Percentiles rank a stretch among this genome's conserved stretches.
These are phyloP conservation scores for Montipora foliosa DNA, from an alignment of 64 coral and sea anemone species.

Conservation along the genomic window DNA sequence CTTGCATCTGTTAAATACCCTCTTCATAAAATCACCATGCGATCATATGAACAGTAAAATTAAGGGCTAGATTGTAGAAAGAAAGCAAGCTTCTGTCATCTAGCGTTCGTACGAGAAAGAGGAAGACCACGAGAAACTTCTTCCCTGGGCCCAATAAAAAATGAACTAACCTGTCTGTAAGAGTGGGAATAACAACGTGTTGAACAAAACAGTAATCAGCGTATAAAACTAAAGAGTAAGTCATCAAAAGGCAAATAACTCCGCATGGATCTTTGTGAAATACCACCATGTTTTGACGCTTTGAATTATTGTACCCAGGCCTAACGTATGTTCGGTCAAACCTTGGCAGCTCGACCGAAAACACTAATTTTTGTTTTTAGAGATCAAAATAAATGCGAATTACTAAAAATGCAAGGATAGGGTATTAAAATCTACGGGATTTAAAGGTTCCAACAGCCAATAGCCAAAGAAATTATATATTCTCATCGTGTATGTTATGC, in stretches of 20 bases:
- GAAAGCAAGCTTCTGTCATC: too few relatives aligned
- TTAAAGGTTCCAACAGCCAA: not conserved
- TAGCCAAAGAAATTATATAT: not conserved
- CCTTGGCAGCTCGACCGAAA: too few relatives aligned
- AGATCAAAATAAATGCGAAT: too few relatives aligned
- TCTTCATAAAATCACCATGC: too few relatives aligned
- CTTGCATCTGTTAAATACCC: too few relatives aligned
- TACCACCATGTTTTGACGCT: slow-evolving; percentile 83
- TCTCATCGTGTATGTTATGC: too few relatives aligned
- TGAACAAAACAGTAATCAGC: slow-evolving; percentile 97
- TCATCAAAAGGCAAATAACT: slow-evolving; percentile 90
- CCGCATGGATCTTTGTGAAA: slow-evolving; percentile 98
- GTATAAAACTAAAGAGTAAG: slow-evolving; percentile 86
- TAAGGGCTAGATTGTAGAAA: too few relatives aligned
- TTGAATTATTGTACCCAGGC: slow-evolving; percentile 32
- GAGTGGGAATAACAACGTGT: slow-evolving; percentile 92
- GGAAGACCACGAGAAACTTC: not conserved
- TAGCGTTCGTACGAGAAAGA: too few relatives aligned
- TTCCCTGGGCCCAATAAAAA: not conserved
- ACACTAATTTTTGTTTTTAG: too few relatives aligned
- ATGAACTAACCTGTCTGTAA: slow-evolving; percentile 87
- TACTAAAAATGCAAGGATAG: too few relatives aligned
- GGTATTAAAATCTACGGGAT: not conserved
- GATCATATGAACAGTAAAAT: too few relatives aligned
- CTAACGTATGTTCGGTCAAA: not conserved